Base-by-base conservation (phyloP, 2,113 vertebrate genomes). In the Jacana jacana region DNA sequence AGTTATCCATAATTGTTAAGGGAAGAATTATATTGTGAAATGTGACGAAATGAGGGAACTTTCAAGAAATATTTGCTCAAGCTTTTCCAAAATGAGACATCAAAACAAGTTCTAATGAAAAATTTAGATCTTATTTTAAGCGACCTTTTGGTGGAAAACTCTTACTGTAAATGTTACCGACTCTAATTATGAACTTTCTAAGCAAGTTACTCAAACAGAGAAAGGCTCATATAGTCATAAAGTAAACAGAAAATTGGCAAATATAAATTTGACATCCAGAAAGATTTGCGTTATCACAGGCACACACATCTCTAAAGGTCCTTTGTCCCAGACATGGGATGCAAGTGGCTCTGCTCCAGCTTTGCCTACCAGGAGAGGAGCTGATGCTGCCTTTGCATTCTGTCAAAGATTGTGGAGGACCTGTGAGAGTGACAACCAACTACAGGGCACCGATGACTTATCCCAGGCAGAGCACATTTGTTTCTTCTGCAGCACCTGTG, bases 381-480 rank as follows among this genome's bases (percentile, higher is more conserved):
- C n/a, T 65, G 35, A 10, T 61, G 23, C 58, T 54, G 46, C 18
- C 23, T 25, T 60, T 73, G 30, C 1, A 0, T 31, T 69, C 69
- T 30, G 24, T 11, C 35, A 48, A 35, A 55, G 24, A 20, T 19
- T 51, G 57, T 31, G 39, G 35, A 15, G 37, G 33, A 52, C 28
- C 58, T 16, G 6, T 2, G 3, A 24, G 40, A 86, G 31, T 1
- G 2, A 77, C 58, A 37, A 42, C 11, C 1, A 2, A 8, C 30
- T 39, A n/a, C 30, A 19, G n/a, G 30, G n/a, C 28, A 44, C 20
- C 30, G 13, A 0, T 2, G 39, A 9, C 25, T 39, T 5, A 1
- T 20, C 14, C 27, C 17, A 31, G 58, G 48, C 39, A 61, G 66
- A 42, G 57, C 37, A 27, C 2, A 0, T 4, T 24, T n/a, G 9